These are phyloP conservation scores for Chaetorhynchus papuensis DNA, from an alignment of 2,113 vertebrate species.

Conservation along the genomic window DNA sequence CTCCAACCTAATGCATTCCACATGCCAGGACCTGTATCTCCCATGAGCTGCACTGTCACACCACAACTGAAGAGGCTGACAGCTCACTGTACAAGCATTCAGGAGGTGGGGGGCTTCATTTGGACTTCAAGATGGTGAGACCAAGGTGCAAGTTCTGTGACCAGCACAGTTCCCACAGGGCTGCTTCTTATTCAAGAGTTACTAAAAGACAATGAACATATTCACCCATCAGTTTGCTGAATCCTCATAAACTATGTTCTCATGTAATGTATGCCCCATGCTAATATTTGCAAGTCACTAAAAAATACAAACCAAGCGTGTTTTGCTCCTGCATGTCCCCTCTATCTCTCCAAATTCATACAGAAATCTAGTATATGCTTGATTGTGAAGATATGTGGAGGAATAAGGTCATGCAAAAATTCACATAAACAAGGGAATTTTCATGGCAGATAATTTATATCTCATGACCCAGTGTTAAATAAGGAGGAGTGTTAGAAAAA, in stretches of 20 bases:
- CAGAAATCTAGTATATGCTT: background rate
- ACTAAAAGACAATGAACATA: background rate
- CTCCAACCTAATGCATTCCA: background rate
- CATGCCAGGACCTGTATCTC: conserved; percentile 28
- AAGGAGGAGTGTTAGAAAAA: background rate
- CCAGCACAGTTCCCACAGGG: background rate
- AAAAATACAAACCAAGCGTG: background rate
- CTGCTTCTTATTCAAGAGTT: background rate
- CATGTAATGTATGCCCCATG: background rate
- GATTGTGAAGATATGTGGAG: background rate
- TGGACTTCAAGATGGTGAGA: background rate
- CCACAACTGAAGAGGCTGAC: background rate
- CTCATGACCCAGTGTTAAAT: background rate
- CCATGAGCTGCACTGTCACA: background rate
- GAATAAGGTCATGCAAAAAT: background rate
- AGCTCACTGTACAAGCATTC: background rate
- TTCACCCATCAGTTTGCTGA: background rate
- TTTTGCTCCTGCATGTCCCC: background rate
- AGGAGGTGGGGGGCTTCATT: background rate
- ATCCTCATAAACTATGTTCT: background rate
- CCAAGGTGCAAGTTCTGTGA: background rate
- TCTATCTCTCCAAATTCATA: background rate
- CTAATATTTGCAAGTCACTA: background rate
- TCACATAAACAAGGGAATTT: background rate
- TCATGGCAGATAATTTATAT: background rate